Evolutionary conservation across 1,140 invertebrate species (phyloP).

Genomic region (Condylostylus longicornis): DNA sequence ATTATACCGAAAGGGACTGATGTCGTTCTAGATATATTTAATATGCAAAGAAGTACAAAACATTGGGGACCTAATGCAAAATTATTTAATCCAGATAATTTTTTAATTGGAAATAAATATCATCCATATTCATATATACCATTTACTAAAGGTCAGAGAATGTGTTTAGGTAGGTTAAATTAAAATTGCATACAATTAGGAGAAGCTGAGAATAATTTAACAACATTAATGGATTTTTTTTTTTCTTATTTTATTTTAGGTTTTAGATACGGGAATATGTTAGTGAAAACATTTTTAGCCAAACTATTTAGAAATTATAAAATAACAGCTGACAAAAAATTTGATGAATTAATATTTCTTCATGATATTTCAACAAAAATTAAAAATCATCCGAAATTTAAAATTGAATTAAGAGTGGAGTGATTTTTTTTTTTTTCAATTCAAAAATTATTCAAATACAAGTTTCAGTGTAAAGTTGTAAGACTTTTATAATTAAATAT

Average conservation of each 20-base stretch:
- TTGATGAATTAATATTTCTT: not conserved
- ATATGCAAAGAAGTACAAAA: conserved; percentile 2
- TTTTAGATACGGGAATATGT: not conserved
- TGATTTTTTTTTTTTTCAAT: too few species aligned
- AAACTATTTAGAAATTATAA: not conserved
- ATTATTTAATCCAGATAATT: conserved; percentile 3
- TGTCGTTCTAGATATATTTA: not conserved
- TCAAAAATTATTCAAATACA: too few species aligned
- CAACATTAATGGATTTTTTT: too few species aligned
- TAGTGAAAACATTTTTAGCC: not conserved
- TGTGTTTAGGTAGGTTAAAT: conserved; percentile 1
- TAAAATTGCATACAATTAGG: too few species aligned
- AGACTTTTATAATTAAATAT: too few species aligned
- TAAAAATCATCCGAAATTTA: too few species aligned
- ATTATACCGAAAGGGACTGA: not conserved
- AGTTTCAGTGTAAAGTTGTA: too few species aligned
- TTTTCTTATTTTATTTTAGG: not conserved
- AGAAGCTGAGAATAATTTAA: too few species aligned
- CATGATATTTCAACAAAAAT: too few species aligned
- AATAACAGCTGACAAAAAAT: not conserved
- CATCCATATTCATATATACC: conserved; percentile 1
- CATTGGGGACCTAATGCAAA: conserved; percentile 1
- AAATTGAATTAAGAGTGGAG: too few species aligned
- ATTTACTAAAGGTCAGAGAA: conserved; percentile 1
- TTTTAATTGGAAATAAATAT: not conserved